Percentiles rank a stretch among this genome's conserved stretches.
These are phyloP conservation scores for Heliornis fulica DNA, from an alignment of 2,113 vertebrate genomes.

Conservation along the genomic window DNA sequence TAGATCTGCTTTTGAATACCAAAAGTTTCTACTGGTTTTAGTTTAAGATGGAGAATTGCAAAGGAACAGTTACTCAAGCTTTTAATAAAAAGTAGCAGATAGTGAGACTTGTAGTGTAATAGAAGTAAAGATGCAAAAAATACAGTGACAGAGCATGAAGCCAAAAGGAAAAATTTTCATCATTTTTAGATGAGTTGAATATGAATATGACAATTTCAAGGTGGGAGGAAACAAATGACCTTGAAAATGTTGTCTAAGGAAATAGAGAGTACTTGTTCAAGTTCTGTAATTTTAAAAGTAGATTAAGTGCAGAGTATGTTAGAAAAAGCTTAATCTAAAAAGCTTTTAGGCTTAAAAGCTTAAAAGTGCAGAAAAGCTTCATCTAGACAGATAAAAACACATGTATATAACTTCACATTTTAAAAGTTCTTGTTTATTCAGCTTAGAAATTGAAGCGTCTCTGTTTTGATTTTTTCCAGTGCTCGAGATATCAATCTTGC, in stretches of 20 bases:
- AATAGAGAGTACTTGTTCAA: not conserved
- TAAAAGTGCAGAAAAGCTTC: not conserved
- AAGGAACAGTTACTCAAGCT: not conserved
- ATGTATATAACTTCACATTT: not conserved
- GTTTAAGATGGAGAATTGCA: not conserved
- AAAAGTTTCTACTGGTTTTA: not conserved
- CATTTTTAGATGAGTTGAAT: not conserved
- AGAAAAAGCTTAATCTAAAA: too few species aligned
- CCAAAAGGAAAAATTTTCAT: not conserved
- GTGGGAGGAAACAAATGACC: rapidly evolving
- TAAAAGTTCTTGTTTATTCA: not conserved
- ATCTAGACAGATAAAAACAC: not conserved
- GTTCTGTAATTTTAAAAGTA: not conserved
- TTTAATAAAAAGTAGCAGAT: not conserved
- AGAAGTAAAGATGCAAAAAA: not conserved
- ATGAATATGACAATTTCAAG: not conserved
- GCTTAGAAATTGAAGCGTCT: not conserved
- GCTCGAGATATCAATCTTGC: not conserved
- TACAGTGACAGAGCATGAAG: not conserved
- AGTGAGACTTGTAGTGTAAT: not conserved
- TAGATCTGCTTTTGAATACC: not conserved
- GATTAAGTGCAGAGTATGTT: not conserved
- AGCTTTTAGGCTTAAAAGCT: too few species aligned
- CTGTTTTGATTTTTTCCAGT: not conserved
- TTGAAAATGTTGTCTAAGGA: not conserved